Conservation (phyloP, 2,888 invertebrate genomes). For the Nemoura dubitans region DNA sequence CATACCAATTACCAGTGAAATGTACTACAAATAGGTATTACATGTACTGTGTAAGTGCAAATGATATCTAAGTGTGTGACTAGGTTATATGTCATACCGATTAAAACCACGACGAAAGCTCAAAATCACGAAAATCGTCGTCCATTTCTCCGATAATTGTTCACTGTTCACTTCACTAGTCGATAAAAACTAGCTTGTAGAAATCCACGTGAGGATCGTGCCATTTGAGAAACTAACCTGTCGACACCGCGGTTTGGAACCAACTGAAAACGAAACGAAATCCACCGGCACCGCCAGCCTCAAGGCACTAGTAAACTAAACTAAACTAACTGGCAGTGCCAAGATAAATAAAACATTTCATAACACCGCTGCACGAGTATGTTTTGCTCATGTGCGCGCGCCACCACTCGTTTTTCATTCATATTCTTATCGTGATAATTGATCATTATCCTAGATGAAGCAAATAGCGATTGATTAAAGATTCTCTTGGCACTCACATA, state of each 20-base stretch:
- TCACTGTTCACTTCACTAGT: neutral
- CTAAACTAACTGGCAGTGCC: neutral
- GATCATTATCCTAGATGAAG: neutral
- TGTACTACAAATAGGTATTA: neutral
- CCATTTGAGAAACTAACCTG: neutral
- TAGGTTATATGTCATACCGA: neutral
- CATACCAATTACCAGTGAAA: neutral
- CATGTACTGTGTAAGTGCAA: neutral
- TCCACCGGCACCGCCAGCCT: neutral
- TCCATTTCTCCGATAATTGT: neutral
- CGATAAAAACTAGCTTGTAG: neutral
- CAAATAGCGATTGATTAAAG: neutral
- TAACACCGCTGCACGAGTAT: neutral
- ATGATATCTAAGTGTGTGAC: neutral
- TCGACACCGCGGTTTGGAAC: neutral
- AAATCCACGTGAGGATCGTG: neutral
- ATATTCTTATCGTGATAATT: neutral
- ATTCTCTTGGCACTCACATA: neutral
- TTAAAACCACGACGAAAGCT: neutral
- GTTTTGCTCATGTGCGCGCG: neutral
- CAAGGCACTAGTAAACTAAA: slow-evolving; percentile 1
- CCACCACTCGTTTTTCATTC: neutral
- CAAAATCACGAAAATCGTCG: neutral
- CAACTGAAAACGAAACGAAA: neutral
- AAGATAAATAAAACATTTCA: neutral